Base-by-base conservation (phyloP, 2,113 vertebrate species). In the Hippopotamus amphibius region DNA sequence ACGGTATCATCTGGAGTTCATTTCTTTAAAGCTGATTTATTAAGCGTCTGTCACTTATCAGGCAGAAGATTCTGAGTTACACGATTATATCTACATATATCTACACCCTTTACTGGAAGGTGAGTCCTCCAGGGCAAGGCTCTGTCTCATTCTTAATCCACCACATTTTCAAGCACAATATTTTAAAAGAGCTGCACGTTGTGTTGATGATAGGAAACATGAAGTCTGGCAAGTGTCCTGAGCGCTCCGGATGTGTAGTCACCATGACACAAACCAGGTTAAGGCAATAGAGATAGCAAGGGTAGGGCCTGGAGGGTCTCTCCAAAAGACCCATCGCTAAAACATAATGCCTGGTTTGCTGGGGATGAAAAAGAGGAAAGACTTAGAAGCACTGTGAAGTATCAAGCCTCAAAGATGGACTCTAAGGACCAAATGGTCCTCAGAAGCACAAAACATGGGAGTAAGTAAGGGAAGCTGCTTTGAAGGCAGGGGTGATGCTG, bases 11-110 rank as follows among this genome's bases (percentile, higher is more conserved):
- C 57, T 50, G 22, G 53, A 50, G 1, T 69, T 92, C 48, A 82
- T 72, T 88, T 89, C 71, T 50, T 88, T 65, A 59, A 65, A 95
- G 26, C 57, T 88, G 41, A 83, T 93, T 55, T 95, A 71, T 13
- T 59, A 6, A 90, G 30, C 16, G 46, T 17, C 48, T 91, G 15
- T 95, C 69, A 63, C 21, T 9, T 6, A 72, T 16, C 33, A 63
- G 43, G 50, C 24, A 65, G 43, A 86, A 61, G 50, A 30, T 43
- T 93, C 77, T 63, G 33, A 55, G 43, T 88, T 55, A 28, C 19
- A 9, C 9, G 30, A 50, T 33, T 74, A 28, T 16, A 50, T 48
- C 57, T 24, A 28, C 9, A 22, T 37, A 26, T 7, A 50, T 37
- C 53, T 88, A 30, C 28, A 81, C 22, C 48, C 71, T 87, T 86